Conservation (phyloP, 2,888 invertebrate genomes). For the Brachyopa scutellaris region DNA sequence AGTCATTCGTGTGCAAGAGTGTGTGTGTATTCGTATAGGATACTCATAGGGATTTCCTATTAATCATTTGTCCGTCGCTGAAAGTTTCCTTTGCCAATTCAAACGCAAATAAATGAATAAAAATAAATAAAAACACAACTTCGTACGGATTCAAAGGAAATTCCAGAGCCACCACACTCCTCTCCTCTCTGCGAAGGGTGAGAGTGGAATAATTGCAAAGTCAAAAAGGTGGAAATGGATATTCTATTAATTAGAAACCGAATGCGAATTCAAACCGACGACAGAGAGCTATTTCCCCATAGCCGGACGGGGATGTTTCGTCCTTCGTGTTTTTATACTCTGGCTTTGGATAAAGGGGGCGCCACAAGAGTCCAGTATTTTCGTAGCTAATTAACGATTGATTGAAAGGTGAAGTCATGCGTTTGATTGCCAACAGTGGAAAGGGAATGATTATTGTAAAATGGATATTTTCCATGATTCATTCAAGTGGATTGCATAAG, state of each 20-base stretch:
- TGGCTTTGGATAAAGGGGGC: background rate
- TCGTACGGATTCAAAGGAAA: slow-evolving; percentile 31
- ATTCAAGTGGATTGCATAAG: no score
- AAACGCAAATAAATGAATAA: slow-evolving; percentile 25
- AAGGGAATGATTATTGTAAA: no score
- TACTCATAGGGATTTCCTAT: slow-evolving; percentile 37
- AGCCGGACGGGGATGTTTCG: no score
- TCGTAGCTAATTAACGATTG: slow-evolving; percentile 69
- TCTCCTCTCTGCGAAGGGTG: background rate
- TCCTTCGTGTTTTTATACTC: no score
- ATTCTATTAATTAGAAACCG: slow-evolving; percentile 67
- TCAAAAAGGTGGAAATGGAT: slow-evolving; percentile 52
- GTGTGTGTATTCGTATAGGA: background rate
- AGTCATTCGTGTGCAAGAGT: no score
- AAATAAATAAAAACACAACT: background rate
- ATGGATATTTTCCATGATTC: slow-evolving; percentile 52
- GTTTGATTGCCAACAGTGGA: slow-evolving; percentile 54
- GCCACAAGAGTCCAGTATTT: slow-evolving; percentile 47
- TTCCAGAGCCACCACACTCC: background rate
- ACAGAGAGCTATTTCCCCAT: slow-evolving; percentile 1
- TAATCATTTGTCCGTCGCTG: slow-evolving; percentile 44
- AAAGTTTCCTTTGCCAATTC: slow-evolving; percentile 34
- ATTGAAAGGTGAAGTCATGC: slow-evolving; percentile 70
- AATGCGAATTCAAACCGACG: slow-evolving; percentile 31
- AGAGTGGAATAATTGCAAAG: slow-evolving; percentile 56